A percentile compares a stretch with the other conserved stretches of the same genome.
These are phyloP conservation scores for Notodonta dromedarius DNA, from an alignment of 2,888 invertebrate genomes.

Conservation along the genomic window DNA sequence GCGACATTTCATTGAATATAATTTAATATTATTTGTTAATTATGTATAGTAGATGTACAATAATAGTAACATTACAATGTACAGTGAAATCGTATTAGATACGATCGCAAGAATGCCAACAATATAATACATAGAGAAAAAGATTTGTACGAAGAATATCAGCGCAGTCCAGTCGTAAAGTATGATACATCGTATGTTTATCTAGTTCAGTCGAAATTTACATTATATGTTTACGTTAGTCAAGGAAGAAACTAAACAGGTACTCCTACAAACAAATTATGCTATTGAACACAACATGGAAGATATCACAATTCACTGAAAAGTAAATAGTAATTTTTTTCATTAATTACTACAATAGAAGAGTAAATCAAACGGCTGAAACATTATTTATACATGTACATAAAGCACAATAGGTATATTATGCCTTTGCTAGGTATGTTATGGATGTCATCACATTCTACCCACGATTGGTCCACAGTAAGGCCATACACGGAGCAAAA, in stretches of 20 bases:
- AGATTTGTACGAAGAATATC: conserved; percentile 76
- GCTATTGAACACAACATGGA: conserved; percentile 61
- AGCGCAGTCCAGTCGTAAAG: conserved; percentile 59
- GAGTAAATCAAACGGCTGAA: neutral
- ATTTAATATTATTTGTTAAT: conserved; percentile 46
- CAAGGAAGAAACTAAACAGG: conserved; percentile 33
- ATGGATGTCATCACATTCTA: conserved; percentile 52
- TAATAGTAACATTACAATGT: conserved; percentile 56
- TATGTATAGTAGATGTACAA: conserved; percentile 44
- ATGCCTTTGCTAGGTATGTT: conserved; percentile 52
- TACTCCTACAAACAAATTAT: conserved; percentile 38
- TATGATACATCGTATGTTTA: conserved; percentile 51
- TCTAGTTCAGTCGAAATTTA: conserved; percentile 64
- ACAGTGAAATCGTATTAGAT: conserved; percentile 62
- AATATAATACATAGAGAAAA: conserved; percentile 63
- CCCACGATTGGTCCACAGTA: conserved; percentile 76
- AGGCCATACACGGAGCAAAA: conserved; percentile 63
- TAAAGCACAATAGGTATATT: conserved; percentile 37
- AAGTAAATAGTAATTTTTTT: neutral
- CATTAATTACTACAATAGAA: neutral
- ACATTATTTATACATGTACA: conserved; percentile 41
- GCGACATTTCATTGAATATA: conserved; percentile 37
- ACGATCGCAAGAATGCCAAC: conserved; percentile 64
- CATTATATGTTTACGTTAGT: conserved; percentile 34
- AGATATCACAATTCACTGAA: conserved; percentile 38